Evolutionary conservation across 2,113 vertebrate genomes (phyloP), one percentile per base, ranked within the genome.

Genomic region (Pygoscelis adeliae): DNA sequence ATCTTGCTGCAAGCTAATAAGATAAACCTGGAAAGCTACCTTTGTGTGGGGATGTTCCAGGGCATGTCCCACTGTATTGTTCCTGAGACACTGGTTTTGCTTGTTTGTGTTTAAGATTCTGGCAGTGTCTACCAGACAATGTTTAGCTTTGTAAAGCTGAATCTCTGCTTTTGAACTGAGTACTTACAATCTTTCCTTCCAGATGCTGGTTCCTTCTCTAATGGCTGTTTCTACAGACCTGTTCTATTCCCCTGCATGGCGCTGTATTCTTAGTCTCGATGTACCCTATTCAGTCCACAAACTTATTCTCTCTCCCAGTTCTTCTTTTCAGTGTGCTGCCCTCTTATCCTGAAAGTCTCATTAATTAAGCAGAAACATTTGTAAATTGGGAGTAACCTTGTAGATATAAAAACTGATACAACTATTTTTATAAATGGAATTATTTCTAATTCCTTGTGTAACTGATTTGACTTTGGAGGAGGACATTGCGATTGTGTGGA

Each of bases 401-500:
- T 47, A 46, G 38, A 9, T 71, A n/a, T 15, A 56, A 61, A 25
- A 27, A 3, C 2, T 0, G 14, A 27, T 52, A 10, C 0, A 29
- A 29, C 11, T 47, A 5, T 10, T 77, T 73, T 17, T 21, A 29
- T 23, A 10, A 73, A 36, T 15, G 2, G 6, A 30, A 79, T 56
- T 65, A 12, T 72, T 73, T n/a, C 20, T 22, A 29, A 29, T 69
- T 83, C 26, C 17, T 44, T 6, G 5, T 46, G 20, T 62, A 76
- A 34, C 21, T 38, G 34, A 29, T 83, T 53, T 30, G 38, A 34
- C 53, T 78, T 77, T 6, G 1, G 15, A 78, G 25, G 22, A 38
- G 0, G 1, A 27, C 14, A 4, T 12, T 6, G 5, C 1, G 1
- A 18, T 47, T 47, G 8, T 11, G 6, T 58, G 59, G 13, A 10